Percentiles rank a stretch among this genome's conserved stretches.
Conservation (phyloP, 2,888 invertebrate species). For the Lasioglossum oenotherae region DNA sequence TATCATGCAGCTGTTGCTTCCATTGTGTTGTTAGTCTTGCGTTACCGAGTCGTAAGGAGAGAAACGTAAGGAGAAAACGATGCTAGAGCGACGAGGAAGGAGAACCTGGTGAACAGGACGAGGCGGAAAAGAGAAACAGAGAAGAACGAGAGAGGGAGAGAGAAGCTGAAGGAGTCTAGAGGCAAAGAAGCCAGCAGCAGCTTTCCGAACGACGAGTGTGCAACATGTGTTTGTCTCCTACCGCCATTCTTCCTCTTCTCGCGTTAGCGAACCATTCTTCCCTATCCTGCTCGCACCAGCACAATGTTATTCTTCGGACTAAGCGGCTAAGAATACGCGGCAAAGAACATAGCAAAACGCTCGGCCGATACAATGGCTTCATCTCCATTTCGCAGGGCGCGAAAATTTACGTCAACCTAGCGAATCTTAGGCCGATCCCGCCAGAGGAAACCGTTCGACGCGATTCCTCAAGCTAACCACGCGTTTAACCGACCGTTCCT, state of each 20-base stretch:
- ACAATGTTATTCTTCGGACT: conserved; percentile 76
- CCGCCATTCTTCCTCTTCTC: conserved; percentile 23
- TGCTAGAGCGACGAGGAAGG: conserved; percentile 24
- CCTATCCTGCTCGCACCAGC: conserved; percentile 45
- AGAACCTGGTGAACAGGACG: not conserved
- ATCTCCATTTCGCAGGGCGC: conserved; percentile 73
- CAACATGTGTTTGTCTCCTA: conserved; percentile 83
- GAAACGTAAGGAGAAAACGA: conserved; percentile 48
- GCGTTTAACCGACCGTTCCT: conserved; percentile 18
- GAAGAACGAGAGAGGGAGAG: not conserved
- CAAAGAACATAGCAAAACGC: conserved; percentile 50
- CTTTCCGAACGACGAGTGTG: conserved; percentile 75
- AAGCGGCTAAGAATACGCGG: conserved; percentile 67
- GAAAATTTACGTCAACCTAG: conserved; percentile 69
- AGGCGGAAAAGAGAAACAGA: not conserved
- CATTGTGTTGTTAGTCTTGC: conserved; percentile 84
- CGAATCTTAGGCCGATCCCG: conserved; percentile 17
- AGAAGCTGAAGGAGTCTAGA: conserved; percentile 60
- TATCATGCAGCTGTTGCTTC: conserved; percentile 84
- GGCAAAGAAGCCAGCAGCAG: conserved; percentile 65
- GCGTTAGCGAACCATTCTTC: conserved; percentile 54
- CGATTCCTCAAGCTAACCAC: conserved; percentile 7
- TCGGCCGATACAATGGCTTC: conserved; percentile 73
- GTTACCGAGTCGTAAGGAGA: conserved; percentile 76
- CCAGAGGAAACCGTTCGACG: not conserved